Evolutionary conservation across 2,888 invertebrate genomes (phyloP).

Genomic region (Drosophila barbarae): DNA sequence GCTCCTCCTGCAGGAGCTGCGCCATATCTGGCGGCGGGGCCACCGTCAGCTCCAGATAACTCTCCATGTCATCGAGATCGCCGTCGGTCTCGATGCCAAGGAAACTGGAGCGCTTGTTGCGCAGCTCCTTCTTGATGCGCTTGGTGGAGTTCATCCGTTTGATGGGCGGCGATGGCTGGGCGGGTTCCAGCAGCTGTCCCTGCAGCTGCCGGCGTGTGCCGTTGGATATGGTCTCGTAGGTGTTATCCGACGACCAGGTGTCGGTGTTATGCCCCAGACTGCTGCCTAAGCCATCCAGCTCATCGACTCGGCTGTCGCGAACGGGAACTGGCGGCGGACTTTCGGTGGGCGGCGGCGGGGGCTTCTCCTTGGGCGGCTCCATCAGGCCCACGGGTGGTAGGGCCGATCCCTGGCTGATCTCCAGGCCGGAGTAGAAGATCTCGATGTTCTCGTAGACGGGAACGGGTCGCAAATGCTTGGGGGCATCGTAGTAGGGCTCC

Average conservation of each 20-base stretch:
- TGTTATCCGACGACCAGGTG: conserved; percentile 76
- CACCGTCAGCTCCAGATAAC: conserved; percentile 85
- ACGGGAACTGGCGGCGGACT: conserved; percentile 65
- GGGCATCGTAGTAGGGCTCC: conserved; percentile 79
- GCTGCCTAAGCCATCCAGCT: conserved; percentile 57
- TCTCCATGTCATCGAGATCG: conserved; percentile 82
- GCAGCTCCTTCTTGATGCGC: conserved; percentile 90
- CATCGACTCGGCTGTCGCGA: conserved; percentile 56
- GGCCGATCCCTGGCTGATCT: conserved; percentile 39
- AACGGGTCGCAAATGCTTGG: conserved; percentile 80
- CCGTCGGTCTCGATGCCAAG: conserved; percentile 89
- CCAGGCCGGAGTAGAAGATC: conserved; percentile 80
- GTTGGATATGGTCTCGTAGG: conserved; percentile 77
- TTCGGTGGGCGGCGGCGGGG: conserved; percentile 87
- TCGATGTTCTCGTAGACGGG: conserved; percentile 84
- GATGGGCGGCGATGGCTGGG: conserved; percentile 80
- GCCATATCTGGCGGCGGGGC: conserved; percentile 90
- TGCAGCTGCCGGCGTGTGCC: conserved; percentile 52
- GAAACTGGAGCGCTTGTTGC: conserved; percentile 91
- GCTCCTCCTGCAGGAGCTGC: conserved; percentile 88
- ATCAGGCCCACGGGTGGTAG: conserved; percentile 59
- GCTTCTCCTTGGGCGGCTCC: conserved; percentile 92
- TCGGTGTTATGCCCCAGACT: conserved; percentile 53
- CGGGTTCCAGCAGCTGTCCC: conserved; percentile 31
- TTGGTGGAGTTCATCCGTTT: conserved; percentile 90